phyloP scores from a whole-genome alignment of 2,797 vertebrate species.

The Ptychadena robeensis region DNA sequence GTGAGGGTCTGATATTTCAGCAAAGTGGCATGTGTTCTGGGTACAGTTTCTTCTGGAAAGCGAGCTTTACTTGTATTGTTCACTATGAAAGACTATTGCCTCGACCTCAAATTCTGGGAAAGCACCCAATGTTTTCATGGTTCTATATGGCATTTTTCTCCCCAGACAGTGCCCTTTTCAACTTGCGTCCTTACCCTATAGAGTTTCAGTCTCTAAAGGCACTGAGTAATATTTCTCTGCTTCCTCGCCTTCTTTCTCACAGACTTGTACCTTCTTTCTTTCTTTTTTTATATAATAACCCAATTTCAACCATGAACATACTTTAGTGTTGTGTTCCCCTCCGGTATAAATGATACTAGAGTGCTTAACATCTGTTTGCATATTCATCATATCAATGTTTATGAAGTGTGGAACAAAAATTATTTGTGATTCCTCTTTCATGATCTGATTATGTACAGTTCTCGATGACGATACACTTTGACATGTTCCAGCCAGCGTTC shows the following conservation, averaged over 20 bases:
- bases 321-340: slow-evolving; percentile 45
- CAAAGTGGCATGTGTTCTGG: neutral
- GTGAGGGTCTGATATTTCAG: neutral
- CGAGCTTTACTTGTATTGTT: neutral
- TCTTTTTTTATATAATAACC: slow-evolving; percentile 20
- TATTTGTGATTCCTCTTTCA: slow-evolving; percentile 52
- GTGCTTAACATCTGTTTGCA: slow-evolving; percentile 49
- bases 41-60: neutral
- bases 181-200: slow-evolving; percentile 12
- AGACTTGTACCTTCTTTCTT: slow-evolving; percentile 33
- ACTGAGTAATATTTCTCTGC: slow-evolving; percentile 8
- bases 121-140: slow-evolving; percentile 6
- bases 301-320: slow-evolving; percentile 55
- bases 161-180: slow-evolving; percentile 20
- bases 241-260: slow-evolving; percentile 40
- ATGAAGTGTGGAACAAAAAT: slow-evolving; percentile 54
- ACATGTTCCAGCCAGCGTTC: slow-evolving; percentile 50
- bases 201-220: slow-evolving; percentile 35
- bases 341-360: slow-evolving; percentile 47
- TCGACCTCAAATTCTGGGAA: neutral
- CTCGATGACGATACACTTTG: slow-evolving; percentile 50
- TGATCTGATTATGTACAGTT: slow-evolving; percentile 60
- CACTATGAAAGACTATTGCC: neutral
- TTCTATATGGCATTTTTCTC: neutral
- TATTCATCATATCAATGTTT: slow-evolving; percentile 59